Percentiles rank a stretch among this genome's conserved stretches.
phyloP scores from a whole-genome alignment of 2,888 invertebrate species.

The Thumatha senex region DNA sequence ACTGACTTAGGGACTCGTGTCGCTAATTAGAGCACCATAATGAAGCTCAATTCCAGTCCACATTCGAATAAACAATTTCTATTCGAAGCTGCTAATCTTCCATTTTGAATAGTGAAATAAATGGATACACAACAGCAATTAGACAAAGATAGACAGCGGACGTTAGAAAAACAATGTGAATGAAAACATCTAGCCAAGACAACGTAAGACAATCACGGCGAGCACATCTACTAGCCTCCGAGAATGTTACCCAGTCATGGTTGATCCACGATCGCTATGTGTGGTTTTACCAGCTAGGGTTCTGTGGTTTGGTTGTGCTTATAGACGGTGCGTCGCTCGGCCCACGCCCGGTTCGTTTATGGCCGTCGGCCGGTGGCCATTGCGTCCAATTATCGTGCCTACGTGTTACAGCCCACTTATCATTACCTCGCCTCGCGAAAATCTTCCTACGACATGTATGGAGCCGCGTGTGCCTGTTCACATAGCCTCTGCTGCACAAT shows the following conservation, averaged over 20 bases:
- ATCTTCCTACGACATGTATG: constrained; percentile 65
- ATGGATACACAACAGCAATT: constrained; percentile 50
- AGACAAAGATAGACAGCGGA: constrained; percentile 49
- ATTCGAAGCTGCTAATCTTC: constrained; percentile 9
- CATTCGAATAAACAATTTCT: constrained; percentile 11
- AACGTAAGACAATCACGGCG: constrained; percentile 60
- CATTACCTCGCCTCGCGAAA: constrained; percentile 70
- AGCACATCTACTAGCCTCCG: constrained; percentile 53
- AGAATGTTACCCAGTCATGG: constrained; percentile 37
- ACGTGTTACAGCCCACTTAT: constrained; percentile 77
- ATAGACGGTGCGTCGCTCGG: constrained; percentile 70
- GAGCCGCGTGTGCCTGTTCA: constrained; percentile 37
- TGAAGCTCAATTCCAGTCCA: constrained; percentile 9
- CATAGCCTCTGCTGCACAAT: constrained; percentile 18
- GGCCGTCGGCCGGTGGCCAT: constrained; percentile 73
- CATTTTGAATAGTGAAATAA: constrained; percentile 37
- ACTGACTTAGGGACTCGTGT: constrained; percentile 11
- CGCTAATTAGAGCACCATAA: constrained; percentile 19
- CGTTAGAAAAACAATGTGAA: constrained; percentile 73
- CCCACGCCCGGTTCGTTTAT: constrained; percentile 75
- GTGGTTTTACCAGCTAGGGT: constrained; percentile 21
- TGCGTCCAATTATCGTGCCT: constrained; percentile 79
- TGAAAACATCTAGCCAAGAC: constrained; percentile 68
- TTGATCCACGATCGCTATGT: constrained; percentile 36
- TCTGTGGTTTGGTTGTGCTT: constrained; percentile 49